Evolutionary conservation across 2,113 vertebrate genomes (phyloP).

Genomic region (Callithrix jacchus): DNA sequence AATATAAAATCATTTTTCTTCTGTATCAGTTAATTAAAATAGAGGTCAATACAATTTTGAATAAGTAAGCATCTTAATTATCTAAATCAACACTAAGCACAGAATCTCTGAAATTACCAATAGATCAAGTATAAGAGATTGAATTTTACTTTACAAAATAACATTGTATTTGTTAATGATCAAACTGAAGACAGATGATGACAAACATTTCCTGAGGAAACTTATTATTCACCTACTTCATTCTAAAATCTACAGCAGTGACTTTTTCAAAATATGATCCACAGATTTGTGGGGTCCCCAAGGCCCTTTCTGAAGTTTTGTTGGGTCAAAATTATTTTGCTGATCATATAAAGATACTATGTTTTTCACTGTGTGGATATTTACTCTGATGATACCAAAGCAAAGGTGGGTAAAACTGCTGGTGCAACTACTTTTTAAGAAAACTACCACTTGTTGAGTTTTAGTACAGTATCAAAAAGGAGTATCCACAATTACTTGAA

Average conservation of each 20-base stretch:
- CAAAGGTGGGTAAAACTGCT: neutral
- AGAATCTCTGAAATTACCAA: neutral
- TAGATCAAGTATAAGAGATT: neutral
- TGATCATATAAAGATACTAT: neutral
- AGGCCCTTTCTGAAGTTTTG: neutral
- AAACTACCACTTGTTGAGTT: neutral
- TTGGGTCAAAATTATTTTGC: neutral
- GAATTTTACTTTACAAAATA: neutral
- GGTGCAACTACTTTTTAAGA: neutral
- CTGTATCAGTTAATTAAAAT: slow-evolving; percentile 14
- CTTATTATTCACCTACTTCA: neutral
- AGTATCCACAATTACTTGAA: neutral
- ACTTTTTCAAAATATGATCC: neutral
- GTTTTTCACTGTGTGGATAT: neutral
- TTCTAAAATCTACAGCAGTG: neutral
- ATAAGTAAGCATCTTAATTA: neutral
- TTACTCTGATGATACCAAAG: neutral
- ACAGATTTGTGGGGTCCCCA: neutral
- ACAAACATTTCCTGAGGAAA: neutral
- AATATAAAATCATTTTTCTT: neutral
- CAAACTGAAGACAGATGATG: neutral
- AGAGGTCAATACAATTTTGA: neutral
- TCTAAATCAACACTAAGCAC: neutral
- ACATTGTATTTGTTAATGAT: neutral
- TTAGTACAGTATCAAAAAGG: neutral